These are phyloP conservation scores for Cyphomyrus plagiostoma DNA, from an alignment of 2,113 vertebrate species.

Conservation along the genomic window DNA sequence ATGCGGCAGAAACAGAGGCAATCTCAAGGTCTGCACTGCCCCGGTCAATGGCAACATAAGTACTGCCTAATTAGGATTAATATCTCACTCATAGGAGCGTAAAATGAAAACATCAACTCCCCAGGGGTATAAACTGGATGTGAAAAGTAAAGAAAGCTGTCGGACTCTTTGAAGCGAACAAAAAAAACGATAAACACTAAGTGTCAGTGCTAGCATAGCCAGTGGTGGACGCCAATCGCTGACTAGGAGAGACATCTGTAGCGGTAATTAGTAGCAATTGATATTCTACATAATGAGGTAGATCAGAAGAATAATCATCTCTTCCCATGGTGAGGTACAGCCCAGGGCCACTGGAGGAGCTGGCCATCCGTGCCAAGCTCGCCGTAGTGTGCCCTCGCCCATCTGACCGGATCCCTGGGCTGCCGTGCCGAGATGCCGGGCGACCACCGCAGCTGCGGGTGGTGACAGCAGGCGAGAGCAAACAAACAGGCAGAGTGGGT, in stretches of 20 bases:
- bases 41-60: slow-evolving; percentile 54
- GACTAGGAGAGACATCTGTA: slow-evolving; percentile 17
- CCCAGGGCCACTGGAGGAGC: neutral
- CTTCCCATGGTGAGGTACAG: neutral
- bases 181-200: neutral
- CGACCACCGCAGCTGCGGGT: slow-evolving; percentile 24
- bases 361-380: slow-evolving; percentile 7
- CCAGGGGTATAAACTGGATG: slow-evolving; percentile 48
- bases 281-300: slow-evolving; percentile 14
- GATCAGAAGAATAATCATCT: slow-evolving; percentile 4
- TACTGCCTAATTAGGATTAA: slow-evolving; percentile 63
- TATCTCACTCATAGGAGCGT: slow-evolving; percentile 44
- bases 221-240: neutral
- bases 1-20: slow-evolving; percentile 37
- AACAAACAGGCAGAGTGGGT: slow-evolving; percentile 4
- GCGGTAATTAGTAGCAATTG: slow-evolving; percentile 16
- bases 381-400: slow-evolving; percentile 17
- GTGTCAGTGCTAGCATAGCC: neutral
- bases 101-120: slow-evolving; percentile 55
- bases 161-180: slow-evolving; percentile 39
- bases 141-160: slow-evolving; percentile 46
- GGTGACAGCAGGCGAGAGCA: slow-evolving; percentile 26
- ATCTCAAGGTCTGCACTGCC: slow-evolving; percentile 47
- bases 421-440: slow-evolving; percentile 6
- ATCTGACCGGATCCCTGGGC: slow-evolving; percentile 5